Evolutionary conservation across 2,888 invertebrate species (phyloP), one percentile per base, ranked within the genome.

Genomic region (Acrobasis repandana): DNA sequence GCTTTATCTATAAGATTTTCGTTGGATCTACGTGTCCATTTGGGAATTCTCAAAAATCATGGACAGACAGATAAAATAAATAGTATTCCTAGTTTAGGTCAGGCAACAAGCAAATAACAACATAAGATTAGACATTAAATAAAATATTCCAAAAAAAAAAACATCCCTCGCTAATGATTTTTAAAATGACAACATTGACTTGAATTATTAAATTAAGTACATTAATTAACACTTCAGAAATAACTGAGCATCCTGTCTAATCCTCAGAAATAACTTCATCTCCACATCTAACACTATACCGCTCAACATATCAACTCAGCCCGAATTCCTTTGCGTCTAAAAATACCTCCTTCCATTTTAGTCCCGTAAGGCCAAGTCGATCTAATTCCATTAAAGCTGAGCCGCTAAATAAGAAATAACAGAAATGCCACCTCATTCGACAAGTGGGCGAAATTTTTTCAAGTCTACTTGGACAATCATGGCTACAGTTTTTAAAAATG

Each of bases 321-420:
- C 38, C 18, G 11, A 54, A 54, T 54, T 54, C 54, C 54, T 43
- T 11, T 9, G 18, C 54, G 36, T 18, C 20, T 60, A 58, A 52
- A 60, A 38, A 58, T 61, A 61, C 36, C 38, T 38, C 38, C 52
- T 49, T 46, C 64, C 60, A 58, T 62, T 67, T 62, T 57, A 63
- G 52, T 50, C 49, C 50, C 52, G 54, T 62, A 73, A 72, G 73
- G 68, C 70, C 67, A 54, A 56, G 58, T 60, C 64, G 68, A 64
- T 65, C 65, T 67, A 58, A 66, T 69, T 73, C 75, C 74, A 70
- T 72, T 75, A 71, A 71, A 71, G 74, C 65, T 63, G 67, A 67
- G 14, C 5, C 1, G 4, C 1, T 6, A n/a, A 43, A 5, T 43
- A n/a, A 43, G n/a, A 43, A 14, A 2, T 3, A 14, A 43, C 10